These are phyloP conservation scores for Taenaris catops DNA, from an alignment of 2,888 invertebrate species.

Conservation along the genomic window DNA sequence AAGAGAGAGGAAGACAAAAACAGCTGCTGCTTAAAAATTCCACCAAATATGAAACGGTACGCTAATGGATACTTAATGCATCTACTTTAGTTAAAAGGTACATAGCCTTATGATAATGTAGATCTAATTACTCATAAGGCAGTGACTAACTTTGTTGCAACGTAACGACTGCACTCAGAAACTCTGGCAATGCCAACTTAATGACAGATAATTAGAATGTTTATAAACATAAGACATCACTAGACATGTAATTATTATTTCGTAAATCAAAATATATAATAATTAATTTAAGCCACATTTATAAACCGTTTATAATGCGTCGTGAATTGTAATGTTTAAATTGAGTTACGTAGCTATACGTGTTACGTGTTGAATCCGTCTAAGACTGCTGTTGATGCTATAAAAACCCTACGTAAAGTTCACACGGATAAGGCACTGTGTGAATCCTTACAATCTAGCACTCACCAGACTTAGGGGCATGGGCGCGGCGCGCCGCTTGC, in stretches of 20 bases:
- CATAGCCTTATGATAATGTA: constrained; percentile 4
- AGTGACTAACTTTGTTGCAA: neutral
- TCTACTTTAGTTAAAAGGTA: constrained; percentile 9
- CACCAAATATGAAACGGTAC: constrained; percentile 16
- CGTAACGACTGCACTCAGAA: neutral
- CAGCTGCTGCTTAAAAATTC: constrained; percentile 17
- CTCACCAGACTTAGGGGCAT: constrained; percentile 74
- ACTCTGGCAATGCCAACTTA: neutral
- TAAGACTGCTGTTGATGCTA: constrained; percentile 7
- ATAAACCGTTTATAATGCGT: neutral
- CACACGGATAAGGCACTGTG: constrained; percentile 58
- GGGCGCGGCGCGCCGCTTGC: constrained; percentile 71
- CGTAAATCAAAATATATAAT: too few species aligned
- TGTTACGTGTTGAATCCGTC: constrained; percentile 4
- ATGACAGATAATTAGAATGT: neutral
- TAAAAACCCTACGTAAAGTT: constrained; percentile 27
- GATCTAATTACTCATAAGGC: neutral
- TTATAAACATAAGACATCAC: neutral
- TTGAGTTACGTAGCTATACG: neutral
- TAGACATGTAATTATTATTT: too few species aligned
- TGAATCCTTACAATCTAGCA: constrained; percentile 74
- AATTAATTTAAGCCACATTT: neutral
- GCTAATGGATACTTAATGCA: constrained; percentile 18
- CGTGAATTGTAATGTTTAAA: too few species aligned
- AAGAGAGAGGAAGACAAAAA: constrained; percentile 20